Conservation (phyloP, 1,140 invertebrate genomes). For the Drosophila pseudoobscura region DNA sequence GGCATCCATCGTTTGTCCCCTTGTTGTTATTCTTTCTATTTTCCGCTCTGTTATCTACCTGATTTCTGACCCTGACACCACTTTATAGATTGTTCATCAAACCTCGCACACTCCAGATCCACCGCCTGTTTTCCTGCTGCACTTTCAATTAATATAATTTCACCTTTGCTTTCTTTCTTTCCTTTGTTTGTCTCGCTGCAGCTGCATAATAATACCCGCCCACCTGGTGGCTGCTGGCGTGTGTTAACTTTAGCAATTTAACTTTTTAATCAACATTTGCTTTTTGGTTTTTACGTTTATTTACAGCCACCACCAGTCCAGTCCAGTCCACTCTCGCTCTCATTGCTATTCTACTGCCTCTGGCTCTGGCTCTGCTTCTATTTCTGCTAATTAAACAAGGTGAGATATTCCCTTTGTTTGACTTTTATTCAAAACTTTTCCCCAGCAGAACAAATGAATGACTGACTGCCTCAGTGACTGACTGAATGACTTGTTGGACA, state of each 20-base stretch:
- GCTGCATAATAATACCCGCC: constrained; percentile 59
- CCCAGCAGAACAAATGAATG: constrained; percentile 24
- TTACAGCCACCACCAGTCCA: constrained; percentile 1
- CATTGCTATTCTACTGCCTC: background rate
- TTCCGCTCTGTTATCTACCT: too few species aligned
- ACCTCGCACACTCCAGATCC: too few species aligned
- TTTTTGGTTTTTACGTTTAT: constrained; percentile 75
- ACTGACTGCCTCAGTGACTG: constrained; percentile 13
- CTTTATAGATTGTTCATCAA: too few species aligned
- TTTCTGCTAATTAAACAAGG: constrained; percentile 64
- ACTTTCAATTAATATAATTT: constrained; percentile 70
- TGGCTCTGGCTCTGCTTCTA: constrained; percentile 3
- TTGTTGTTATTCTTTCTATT: too few species aligned
- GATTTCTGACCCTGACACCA: too few species aligned
- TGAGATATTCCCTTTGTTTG: constrained; percentile 57
- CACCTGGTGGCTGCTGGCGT: constrained; percentile 23
- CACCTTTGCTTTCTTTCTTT: constrained; percentile 60
- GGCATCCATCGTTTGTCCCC: too few species aligned
- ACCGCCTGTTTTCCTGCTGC: constrained; percentile 9
- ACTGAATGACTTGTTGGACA: constrained; percentile 9
- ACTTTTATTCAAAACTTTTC: constrained; percentile 59
- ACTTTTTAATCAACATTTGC: constrained; percentile 80
- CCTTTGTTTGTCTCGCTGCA: constrained; percentile 43
- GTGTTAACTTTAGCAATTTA: constrained; percentile 78
- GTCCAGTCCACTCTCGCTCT: constrained; percentile 11